Base-by-base conservation (phyloP, 2,888 invertebrate genomes). In the Calliopum simillimum region DNA sequence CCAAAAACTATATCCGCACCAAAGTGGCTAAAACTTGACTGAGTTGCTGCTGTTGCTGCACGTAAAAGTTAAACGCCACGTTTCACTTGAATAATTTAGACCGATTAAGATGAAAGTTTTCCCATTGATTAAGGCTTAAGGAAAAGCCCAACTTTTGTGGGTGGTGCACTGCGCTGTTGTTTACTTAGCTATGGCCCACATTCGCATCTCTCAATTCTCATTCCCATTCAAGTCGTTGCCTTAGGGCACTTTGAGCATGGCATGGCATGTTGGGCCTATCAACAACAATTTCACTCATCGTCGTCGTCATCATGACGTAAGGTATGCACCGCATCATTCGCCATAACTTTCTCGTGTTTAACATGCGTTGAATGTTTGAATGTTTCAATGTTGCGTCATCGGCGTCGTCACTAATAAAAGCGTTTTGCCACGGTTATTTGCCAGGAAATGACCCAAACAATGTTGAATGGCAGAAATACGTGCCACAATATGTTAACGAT, bases 81-180 rank as follows among this genome's bases (percentile, higher is more conserved):
- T 82, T 83, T 79, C 83, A 80, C 82, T 81, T 81, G 82, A 83
- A 82, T 82, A 82, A 82, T 82, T 82, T 82, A 80, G 81, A 82
- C 79, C 82, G 82, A 82, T 82, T 82, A 82, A 82, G 80, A 80
- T 77, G 74, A 82, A 83, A 82, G 80, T 82, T 80, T 83, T 79
- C 75, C 76, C 82, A 83, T 83, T 83, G 82, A 82, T 82, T 82
- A 79, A 76, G 81, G 79, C 78, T 79, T 79, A 80, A 80, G 77
- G 65, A 44, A 65, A 65, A 33, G 33, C 41, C 53, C 43, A 65
- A 65, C 65, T 53, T 65, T 41, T 65, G 65, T 16, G 65, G 65
- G 65, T 16, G 65, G 65, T 33, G 33, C 33, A 33, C 33, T 33
- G 33, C 43, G 41, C 13, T 61, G 12, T 21, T 21, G 44, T 21